Evolutionary conservation across 2,888 invertebrate species (phyloP).

Genomic region (Himalopsyche japonica): DNA sequence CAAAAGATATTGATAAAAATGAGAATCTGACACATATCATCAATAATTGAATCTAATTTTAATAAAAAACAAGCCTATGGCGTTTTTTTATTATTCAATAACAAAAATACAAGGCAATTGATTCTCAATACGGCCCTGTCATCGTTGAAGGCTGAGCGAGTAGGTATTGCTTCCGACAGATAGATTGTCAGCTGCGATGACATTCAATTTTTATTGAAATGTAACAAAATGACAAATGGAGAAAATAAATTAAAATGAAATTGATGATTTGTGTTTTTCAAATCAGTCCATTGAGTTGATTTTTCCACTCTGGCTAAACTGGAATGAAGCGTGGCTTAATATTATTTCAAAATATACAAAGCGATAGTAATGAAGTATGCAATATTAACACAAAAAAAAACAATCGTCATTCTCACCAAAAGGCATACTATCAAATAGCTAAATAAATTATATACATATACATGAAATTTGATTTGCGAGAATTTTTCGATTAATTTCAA

Average conservation of each 20-base stretch:
- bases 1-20: too few species aligned
- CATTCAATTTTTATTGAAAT: slow-evolving; percentile 35
- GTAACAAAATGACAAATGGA: slow-evolving; percentile 35
- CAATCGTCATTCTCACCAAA: too few species aligned
- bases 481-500: too few species aligned
- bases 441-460: too few species aligned
- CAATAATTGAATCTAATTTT: too few species aligned
- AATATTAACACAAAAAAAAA: too few species aligned
- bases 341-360: neutral
- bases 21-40: too few species aligned
- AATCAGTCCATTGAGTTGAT: slow-evolving; percentile 11
- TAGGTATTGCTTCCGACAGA: slow-evolving; percentile 3
- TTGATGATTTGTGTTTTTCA: slow-evolving; percentile 28
- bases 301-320: neutral
- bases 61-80: too few species aligned
- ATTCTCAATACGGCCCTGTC: neutral
- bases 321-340: neutral
- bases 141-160: slow-evolving; percentile 5
- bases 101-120: neutral
- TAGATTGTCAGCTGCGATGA: slow-evolving; percentile 37
- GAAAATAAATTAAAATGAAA: slow-evolving; percentile 37
- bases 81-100: too few species aligned
- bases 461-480: too few species aligned
- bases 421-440: too few species aligned
- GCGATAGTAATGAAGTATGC: neutral